Evolutionary conservation across 2,113 vertebrate species (phyloP), one percentile per base, ranked within the genome.

Genomic region (Clupea harengus): DNA sequence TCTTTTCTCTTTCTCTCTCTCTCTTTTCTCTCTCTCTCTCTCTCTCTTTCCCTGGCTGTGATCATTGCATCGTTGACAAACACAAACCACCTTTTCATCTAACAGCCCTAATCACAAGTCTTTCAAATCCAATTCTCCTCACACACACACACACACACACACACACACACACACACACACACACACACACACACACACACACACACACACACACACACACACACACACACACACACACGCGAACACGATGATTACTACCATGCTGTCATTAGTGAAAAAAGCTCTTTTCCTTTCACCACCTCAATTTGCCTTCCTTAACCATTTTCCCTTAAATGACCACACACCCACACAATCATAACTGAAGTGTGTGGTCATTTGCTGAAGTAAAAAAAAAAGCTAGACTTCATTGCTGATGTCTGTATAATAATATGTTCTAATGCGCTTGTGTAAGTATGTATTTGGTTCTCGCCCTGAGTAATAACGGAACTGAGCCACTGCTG

Each of bases 71-170:
- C 52, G 3, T 57, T 20, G 7, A n/a, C 7, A 64, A 64, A 64
- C 60, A 64, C 22, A 25, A 64, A 20, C 8, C 22, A 64, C 22
- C 20, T n/a, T 25, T n/a, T n/a, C 60, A 64, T n/a, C 6, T n/a
- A 64, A 64, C 22, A 64, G 13, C 18, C 17, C 18, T 57, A 57
- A 57, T 57, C 52, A 57, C 18, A 57, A 57, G 52, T 57, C 52
- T 5, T 57, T 57, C 17, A 20, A 1, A 57, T 20, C 52, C 52
- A 57, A 20, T 57, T 57, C 52, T 18, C 13, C 52, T 57, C 52
- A 57, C 11, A 18, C 52, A 15, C 39, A 22, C 45, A 18, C 85
- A 81, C 82, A 83, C 81, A 45, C 92, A 92, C 44, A 25, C 47
- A 47, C 84, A 78, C 72, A 47, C 45, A 45, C 50, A 49, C 46